Evolutionary conservation across 2,797 vertebrate species (phyloP), one percentile per base, ranked within the genome.

Genomic region (Smutsia gigantea): DNA sequence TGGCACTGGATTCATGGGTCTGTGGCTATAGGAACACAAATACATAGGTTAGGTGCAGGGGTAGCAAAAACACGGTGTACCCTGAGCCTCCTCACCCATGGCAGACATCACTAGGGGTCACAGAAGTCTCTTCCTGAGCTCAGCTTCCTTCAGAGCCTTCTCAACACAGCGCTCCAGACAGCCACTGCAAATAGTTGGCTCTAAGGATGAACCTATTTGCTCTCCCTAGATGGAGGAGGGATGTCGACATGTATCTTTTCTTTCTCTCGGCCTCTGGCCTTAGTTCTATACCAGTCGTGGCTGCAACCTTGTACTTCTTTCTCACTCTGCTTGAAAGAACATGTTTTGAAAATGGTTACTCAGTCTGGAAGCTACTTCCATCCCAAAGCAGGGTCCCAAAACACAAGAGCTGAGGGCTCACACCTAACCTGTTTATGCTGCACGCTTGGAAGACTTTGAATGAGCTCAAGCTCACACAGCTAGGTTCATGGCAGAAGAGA

Each of bases 311-410:
- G 29, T 4, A 49, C 37, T 82, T 93, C 25, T 77, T 74, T 71
- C 39, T 94, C 69, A 21, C 17, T 66, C 61, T 63, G 61, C 66
- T 84, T 66, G 37, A 74, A 42, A 27, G 42, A 72, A 71, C 1
- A 17, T 31, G n/a, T 53, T 75, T 59, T 61, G 68, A 83, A 82
- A 61, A 29, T 2, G 2, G 42, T 6, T 46, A 55, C 51, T 88
- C 51, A 89, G 34, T 5, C 31, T 51, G 12, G 79, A 87, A 91
- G 68, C 75, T 42, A 55, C 55, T 72, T 79, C 74, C 59, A 34
- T 53, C 42, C 69, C 49, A 34, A 46, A 63, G 34, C 13, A 49
- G 46, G 46, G 53, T 93, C 37, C 82, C 39, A 49, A 63, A 68
- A 77, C 37, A 27, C 4, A 25, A 81, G 63, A 66, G 51, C 49